A percentile compares a stretch with the other conserved stretches of the same genome.
Evolutionary conservation across 2,888 invertebrate species (phyloP).

Genomic region (Hylaea fasciaria): DNA sequence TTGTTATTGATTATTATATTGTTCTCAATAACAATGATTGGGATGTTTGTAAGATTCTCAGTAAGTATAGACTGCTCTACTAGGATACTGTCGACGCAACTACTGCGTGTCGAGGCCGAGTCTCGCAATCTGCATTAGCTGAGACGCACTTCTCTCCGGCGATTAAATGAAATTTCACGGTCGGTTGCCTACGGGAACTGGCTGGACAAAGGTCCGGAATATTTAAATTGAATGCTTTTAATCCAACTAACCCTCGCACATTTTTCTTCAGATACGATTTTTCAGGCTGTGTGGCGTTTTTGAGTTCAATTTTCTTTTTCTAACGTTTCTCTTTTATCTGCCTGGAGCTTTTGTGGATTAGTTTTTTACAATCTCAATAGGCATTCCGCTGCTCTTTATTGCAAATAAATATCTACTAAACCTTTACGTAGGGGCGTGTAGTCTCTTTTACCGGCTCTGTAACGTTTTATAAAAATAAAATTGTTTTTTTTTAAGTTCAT

Average conservation of each 20-base stretch:
- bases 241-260: constrained; percentile 64
- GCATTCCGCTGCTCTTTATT: neutral
- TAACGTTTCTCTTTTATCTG: constrained; percentile 28
- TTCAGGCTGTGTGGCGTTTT: constrained; percentile 47
- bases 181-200: constrained; percentile 74
- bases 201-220: constrained; percentile 78
- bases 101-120: constrained; percentile 56
- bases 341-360: constrained; percentile 10
- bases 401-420: neutral
- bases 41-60: neutral
- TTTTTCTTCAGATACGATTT: constrained; percentile 59
- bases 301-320: constrained; percentile 40
- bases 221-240: constrained; percentile 81
- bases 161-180: constrained; percentile 84
- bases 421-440: too few species aligned
- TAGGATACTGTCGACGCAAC: constrained; percentile 14
- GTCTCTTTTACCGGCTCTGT: too few species aligned
- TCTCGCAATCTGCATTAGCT: constrained; percentile 81
- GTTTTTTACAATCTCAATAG: neutral
- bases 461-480: too few species aligned
- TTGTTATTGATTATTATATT: too few species aligned
- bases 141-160: constrained; percentile 79
- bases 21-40: too few species aligned
- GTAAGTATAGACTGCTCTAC: neutral
- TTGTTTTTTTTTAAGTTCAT: too few species aligned